Evolutionary conservation across 30 jellyfish, hydroid and myxozoan species (phyloP).

Genomic region (Sanderia malayensis): DNA sequence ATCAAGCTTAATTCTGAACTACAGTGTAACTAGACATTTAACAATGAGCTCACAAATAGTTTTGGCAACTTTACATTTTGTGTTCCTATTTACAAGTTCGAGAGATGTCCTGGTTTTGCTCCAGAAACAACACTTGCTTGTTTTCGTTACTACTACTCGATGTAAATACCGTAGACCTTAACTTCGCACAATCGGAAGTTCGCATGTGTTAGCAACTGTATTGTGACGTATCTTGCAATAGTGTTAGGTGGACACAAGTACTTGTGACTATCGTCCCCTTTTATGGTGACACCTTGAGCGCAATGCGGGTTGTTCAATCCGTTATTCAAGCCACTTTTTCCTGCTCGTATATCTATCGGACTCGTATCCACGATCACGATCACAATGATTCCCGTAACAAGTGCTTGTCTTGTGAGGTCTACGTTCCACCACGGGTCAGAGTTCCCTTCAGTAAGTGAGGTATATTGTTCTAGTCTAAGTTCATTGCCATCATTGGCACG

Average conservation of each 20-base stretch:
- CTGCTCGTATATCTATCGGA: conserved; percentile 4
- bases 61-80: too few species aligned
- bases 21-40: too few species aligned
- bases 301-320: not conserved
- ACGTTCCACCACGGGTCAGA: not conserved
- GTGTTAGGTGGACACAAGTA: not conserved
- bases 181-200: not conserved
- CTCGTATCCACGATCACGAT: not conserved
- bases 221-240: not conserved
- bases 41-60: too few species aligned
- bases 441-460: not conserved
- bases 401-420: not conserved
- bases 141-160: too few species aligned
- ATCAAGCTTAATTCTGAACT: too few species aligned
- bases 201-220: not conserved
- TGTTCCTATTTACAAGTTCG: too few species aligned
- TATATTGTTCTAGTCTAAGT: too few species aligned
- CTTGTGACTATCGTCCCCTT: not conserved
- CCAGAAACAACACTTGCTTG: too few species aligned
- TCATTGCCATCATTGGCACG: not conserved
- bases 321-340: not conserved
- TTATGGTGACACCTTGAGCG: not conserved
- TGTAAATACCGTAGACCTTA: not conserved
- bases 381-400: not conserved
- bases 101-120: too few species aligned